A percentile compares a stretch with the other conserved stretches of the same genome.
Conservation (phyloP, 92 coral and sea anemone genomes). For the Heliopora coerulea region DNA sequence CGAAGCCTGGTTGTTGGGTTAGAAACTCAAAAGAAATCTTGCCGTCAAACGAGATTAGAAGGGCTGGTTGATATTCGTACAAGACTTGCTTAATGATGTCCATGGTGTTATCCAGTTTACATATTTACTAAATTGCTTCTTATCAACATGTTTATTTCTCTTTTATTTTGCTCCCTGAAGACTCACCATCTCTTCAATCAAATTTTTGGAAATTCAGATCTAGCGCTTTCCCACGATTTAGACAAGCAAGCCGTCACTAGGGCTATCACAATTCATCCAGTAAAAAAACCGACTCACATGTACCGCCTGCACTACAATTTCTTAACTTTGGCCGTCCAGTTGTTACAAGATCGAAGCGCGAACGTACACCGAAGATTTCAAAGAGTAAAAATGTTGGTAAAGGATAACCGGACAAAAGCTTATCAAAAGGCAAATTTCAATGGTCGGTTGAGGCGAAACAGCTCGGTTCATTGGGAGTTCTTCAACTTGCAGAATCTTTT, state of each 20-base stretch:
- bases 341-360: slow-evolving; percentile 75
- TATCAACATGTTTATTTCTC: neutral
- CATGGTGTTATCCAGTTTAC: no score
- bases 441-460: slow-evolving; percentile 16
- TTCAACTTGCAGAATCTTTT: slow-evolving; percentile 1
- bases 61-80: no score
- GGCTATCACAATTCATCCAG: slow-evolving; percentile 94
- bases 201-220: slow-evolving; percentile 64
- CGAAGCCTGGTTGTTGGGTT: no score
- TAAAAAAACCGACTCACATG: slow-evolving; percentile 80
- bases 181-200: slow-evolving; percentile 92
- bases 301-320: slow-evolving; percentile 84
- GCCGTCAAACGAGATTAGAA: no score
- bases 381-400: neutral
- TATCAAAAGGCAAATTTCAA: slow-evolving; percentile 5
- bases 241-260: slow-evolving; percentile 83
- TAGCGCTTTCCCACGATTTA: slow-evolving; percentile 76
- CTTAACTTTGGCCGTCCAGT: slow-evolving; percentile 66
- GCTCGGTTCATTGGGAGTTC: slow-evolving; percentile 25
- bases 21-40: no score
- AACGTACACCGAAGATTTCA: slow-evolving; percentile 31
- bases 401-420: neutral
- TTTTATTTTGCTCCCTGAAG: slow-evolving; percentile 50
- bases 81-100: no score
- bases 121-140: neutral